Percentiles rank a stretch among this genome's conserved stretches.
These are phyloP conservation scores for Microcebus murinus DNA, from an alignment of 2,113 vertebrate genomes.

Conservation along the genomic window DNA sequence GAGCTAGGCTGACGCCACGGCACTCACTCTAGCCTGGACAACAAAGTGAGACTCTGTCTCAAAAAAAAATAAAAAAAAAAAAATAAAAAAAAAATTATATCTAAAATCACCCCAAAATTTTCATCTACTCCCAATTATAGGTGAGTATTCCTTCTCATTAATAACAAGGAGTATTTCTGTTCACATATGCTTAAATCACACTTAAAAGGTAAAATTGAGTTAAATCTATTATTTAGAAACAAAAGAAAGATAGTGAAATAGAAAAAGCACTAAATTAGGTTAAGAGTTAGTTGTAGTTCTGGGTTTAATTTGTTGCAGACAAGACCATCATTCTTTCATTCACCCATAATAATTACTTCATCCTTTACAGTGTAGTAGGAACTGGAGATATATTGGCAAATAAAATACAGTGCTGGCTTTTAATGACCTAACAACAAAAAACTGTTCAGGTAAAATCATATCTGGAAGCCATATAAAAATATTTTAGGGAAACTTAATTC, in stretches of 20 bases:
- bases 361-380: neutral
- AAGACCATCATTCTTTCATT: neutral
- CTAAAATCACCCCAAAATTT: neutral
- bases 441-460: neutral
- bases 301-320: neutral
- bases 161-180: neutral
- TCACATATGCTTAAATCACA: neutral
- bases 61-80: no score
- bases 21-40: no score
- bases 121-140: neutral
- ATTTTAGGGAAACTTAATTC: neutral
- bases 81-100: neutral
- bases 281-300: neutral
- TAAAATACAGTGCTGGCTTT: neutral
- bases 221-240: neutral
- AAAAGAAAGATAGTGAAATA: neutral
- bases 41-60: no score
- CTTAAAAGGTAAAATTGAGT: neutral
- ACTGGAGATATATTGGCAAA: neutral
- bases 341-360: neutral
- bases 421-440: neutral
- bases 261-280: neutral
- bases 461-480: neutral
- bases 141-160: neutral
- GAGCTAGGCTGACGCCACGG: no score